These are phyloP conservation scores for Raphicerus campestris DNA, from an alignment of 2,113 vertebrate species.

Conservation along the genomic window DNA sequence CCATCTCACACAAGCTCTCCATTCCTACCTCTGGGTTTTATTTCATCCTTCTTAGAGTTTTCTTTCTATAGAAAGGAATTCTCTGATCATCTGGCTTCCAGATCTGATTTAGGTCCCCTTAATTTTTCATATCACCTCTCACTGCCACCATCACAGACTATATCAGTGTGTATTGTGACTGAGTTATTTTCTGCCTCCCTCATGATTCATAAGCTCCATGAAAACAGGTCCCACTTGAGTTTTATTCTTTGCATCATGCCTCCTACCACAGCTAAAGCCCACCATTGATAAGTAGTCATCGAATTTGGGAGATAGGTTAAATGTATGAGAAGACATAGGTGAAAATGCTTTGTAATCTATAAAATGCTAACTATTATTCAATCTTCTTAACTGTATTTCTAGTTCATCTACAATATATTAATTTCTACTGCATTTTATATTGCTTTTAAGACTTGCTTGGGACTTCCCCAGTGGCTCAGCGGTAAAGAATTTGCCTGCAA, in stretches of 20 bases:
- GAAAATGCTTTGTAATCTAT: neutral
- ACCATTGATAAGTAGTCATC: neutral
- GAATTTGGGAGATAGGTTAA: neutral
- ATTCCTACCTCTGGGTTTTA: neutral
- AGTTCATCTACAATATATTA: neutral
- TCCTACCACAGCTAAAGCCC: neutral
- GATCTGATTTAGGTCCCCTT: neutral
- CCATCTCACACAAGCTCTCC: neutral
- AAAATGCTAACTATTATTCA: neutral
- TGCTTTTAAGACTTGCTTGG: neutral
- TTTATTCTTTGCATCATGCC: neutral
- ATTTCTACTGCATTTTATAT: neutral
- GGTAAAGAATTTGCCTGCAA: neutral
- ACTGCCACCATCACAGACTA: neutral
- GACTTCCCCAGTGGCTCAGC: neutral
- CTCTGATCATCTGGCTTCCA: neutral
- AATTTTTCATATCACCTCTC: neutral
- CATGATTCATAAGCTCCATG: neutral
- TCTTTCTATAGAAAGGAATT: neutral
- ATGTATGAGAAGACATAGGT: neutral
- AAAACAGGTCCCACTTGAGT: neutral
- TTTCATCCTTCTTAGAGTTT: neutral
- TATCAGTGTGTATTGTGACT: neutral
- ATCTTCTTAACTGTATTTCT: neutral
- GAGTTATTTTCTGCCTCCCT: neutral